Evolutionary conservation across 64 coral and sea anemone genomes (phyloP).

Genomic region (Montipora efflorescens): DNA sequence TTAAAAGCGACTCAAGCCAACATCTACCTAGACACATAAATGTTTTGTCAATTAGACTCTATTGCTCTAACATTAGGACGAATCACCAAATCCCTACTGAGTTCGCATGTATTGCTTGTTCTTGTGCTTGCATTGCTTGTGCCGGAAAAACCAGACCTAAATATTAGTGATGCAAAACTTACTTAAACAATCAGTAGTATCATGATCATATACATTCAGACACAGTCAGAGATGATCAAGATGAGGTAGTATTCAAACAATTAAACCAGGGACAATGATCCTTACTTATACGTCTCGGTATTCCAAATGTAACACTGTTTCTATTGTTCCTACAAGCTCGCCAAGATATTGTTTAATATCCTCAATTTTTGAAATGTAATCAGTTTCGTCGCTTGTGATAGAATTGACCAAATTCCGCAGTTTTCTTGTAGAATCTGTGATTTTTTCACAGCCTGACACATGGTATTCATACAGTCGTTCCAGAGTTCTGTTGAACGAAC

Average conservation of each 20-base stretch:
- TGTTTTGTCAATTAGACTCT: too few relatives aligned
- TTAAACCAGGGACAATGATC: neutral
- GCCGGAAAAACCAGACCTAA: too few relatives aligned
- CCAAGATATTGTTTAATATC: slow-evolving; percentile 88
- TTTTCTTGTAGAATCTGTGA: slow-evolving; percentile 52
- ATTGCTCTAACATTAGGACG: too few relatives aligned
- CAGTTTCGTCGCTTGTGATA: slow-evolving; percentile 71
- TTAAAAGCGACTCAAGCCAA: too few relatives aligned
- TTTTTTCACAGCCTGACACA: slow-evolving; percentile 69
- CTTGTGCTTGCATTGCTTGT: too few relatives aligned
- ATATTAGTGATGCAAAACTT: too few relatives aligned
- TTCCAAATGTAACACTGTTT: slow-evolving; percentile 83
- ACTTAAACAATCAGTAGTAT: too few relatives aligned
- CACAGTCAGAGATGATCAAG: too few relatives aligned
- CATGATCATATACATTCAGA: too few relatives aligned
- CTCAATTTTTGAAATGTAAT: slow-evolving; percentile 84
- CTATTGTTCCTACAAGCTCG: slow-evolving; percentile 73
- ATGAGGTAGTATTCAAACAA: neutral
- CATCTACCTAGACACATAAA: too few relatives aligned
- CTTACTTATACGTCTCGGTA: slow-evolving; percentile 36
- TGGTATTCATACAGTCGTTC: slow-evolving; percentile 41
- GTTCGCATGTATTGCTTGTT: too few relatives aligned
- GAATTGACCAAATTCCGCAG: slow-evolving; percentile 72
- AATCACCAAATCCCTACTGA: too few relatives aligned
- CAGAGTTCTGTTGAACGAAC: slow-evolving; percentile 79